Percentiles rank a stretch among this genome's conserved stretches.
Conservation (phyloP, 2,797 vertebrate genomes). For the Sebastes steindachneri region DNA sequence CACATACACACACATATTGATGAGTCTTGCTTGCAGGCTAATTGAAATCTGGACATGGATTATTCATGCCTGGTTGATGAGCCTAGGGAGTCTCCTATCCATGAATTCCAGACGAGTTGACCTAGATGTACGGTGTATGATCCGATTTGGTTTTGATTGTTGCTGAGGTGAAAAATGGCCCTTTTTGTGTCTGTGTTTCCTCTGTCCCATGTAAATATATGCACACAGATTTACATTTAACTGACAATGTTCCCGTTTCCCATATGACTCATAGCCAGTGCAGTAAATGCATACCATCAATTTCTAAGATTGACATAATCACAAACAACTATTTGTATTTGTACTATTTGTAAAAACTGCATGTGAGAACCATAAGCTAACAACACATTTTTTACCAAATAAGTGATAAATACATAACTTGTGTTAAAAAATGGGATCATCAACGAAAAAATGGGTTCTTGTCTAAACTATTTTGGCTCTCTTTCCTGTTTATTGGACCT, state of each 20-base stretch:
- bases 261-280: neutral
- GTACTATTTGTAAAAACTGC: neutral
- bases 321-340: neutral
- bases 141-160: constrained; percentile 16
- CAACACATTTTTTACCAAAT: neutral
- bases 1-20: constrained; percentile 45
- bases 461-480: neutral
- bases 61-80: constrained; percentile 76
- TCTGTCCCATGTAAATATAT: neutral
- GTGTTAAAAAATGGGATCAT: neutral
- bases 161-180: constrained; percentile 1
- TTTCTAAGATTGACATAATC: neutral
- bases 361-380: neutral
- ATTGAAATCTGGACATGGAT: constrained; percentile 78
- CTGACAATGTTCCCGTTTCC: neutral
- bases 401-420: neutral
- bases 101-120: constrained; percentile 66
- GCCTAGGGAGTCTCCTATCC: constrained; percentile 68
- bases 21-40: constrained; percentile 63
- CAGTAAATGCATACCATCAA: neutral
- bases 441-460: neutral
- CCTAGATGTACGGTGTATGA: constrained; percentile 58
- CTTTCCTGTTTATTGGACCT: neutral
- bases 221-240: neutral
- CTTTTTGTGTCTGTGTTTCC: neutral